Base-by-base conservation (phyloP, 2,113 vertebrate genomes). In the Spea bombifrons region DNA sequence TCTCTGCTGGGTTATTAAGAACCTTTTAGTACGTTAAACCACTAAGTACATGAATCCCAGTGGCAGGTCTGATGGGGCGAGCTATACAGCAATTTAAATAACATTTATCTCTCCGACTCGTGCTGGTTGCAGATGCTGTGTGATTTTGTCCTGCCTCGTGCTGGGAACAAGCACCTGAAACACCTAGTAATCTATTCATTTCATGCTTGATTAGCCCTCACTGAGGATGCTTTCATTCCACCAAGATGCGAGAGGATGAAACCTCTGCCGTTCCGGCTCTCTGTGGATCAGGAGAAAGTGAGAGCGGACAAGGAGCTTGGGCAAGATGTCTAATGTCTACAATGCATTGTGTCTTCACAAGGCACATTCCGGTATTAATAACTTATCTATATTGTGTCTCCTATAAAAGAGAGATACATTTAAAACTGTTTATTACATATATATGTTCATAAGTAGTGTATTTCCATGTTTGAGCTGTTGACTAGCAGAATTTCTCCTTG, bases 181-280 rank as follows among this genome's bases (percentile, higher is more conserved):
- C 77, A 80, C 77, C 77, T 80, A 73, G 63, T 80, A 80, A 80
- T 80, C 77, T 80, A 80, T 73, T 80, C 50, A 80, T 80, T 80
- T 80, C 71, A 73, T 55, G 77, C 77, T 80, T 80, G 64, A 80
- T 80, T 80, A 80, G 17, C n/a, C 55, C 76, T 66, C 10, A 48
- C 71, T 67, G 71, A 80, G 76, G 52, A 73, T n/a, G 71, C 65
- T 73, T 73, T 71, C 77, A 73, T 67, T 72, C 50, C 52, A 73
- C 64, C 53, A 71, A 80, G 71, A 80, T 67, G 48, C 16, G 46
- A 49, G 13, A 78, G 55, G 9, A 65, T 65, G 44, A 63, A 59
- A 17, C 9, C 61, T 48, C 44, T 17, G 10, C n/a, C 6, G 5
- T 10, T 73, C 30, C 30, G 17, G 52, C 15, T 46, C 43, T 68